These are phyloP conservation scores for Coregonus ussuriensis DNA, from an alignment of 2,797 vertebrate species.

Conservation along the genomic window DNA sequence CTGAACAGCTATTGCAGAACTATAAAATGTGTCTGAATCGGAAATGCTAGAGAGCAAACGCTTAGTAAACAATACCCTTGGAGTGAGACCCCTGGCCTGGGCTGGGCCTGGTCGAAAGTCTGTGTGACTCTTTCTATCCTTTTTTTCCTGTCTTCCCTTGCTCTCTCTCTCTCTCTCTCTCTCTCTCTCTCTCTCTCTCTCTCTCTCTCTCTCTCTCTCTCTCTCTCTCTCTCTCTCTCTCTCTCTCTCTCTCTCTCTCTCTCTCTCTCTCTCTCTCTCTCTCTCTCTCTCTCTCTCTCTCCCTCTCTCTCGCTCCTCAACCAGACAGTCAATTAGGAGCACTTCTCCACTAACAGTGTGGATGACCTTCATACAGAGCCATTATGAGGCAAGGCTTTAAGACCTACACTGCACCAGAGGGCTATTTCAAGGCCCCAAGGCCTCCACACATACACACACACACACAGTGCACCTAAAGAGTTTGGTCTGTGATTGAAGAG, in stretches of 20 bases:
- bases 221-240: too few species aligned
- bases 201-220: too few species aligned
- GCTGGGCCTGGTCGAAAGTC: not conserved
- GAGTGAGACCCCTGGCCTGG: not conserved
- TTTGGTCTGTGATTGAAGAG: not conserved
- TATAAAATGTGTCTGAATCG: not conserved
- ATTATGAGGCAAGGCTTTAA: slow-evolving; percentile 15
- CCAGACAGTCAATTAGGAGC: slow-evolving; percentile 12
- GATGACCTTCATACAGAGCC: slow-evolving; percentile 27
- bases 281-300: too few species aligned
- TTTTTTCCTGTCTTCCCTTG: too few species aligned
- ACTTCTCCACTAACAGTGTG: slow-evolving; percentile 4
- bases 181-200: too few species aligned
- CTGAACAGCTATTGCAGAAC: not conserved
- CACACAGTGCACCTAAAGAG: not conserved
- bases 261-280: too few species aligned
- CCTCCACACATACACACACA: not conserved
- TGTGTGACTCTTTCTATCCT: too few species aligned
- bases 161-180: not conserved
- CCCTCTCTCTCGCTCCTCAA: not conserved
- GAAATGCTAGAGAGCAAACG: too few species aligned
- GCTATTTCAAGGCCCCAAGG: slow-evolving; percentile 12
- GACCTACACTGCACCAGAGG: not conserved
- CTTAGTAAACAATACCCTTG: not conserved
- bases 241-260: too few species aligned